phyloP scores from a whole-genome alignment of 2,113 vertebrate species.

The Dicaeum eximium region DNA sequence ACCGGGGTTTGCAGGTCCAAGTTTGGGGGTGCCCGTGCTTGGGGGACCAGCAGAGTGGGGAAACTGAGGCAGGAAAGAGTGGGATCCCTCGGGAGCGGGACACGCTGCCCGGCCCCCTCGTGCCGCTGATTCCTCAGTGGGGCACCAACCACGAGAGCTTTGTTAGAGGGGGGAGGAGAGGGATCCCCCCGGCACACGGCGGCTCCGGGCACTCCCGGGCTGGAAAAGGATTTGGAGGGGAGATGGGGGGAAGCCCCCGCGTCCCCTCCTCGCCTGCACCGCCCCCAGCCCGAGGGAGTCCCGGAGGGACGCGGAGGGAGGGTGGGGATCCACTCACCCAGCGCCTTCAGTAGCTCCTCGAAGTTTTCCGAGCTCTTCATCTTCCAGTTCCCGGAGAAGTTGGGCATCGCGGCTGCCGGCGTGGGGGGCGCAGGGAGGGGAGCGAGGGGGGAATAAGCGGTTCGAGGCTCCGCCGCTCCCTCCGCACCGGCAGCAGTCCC shows the following conservation, averaged over 20 bases:
- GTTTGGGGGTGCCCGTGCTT: no score
- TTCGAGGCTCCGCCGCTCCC: not conserved
- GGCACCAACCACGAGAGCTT: not conserved
- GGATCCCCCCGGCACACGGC: not conserved
- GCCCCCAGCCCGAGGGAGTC: not conserved
- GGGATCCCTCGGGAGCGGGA: not conserved
- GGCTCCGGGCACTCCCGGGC: not conserved
- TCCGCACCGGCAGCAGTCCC: not conserved
- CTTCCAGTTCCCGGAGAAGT: slow-evolving; percentile 89
- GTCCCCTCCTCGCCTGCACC: no score
- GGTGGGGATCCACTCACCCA: slow-evolving; percentile 73
- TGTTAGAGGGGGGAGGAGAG: not conserved
- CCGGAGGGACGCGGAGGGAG: not conserved
- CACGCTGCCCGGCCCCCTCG: not conserved
- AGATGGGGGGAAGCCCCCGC: no score
- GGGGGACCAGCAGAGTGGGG: not conserved
- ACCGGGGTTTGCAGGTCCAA: no score
- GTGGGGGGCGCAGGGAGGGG: not conserved
- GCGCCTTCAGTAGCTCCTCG: slow-evolving; percentile 86
- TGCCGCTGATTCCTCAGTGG: not conserved
- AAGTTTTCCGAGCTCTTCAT: slow-evolving; percentile 92
- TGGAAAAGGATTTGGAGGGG: not conserved
- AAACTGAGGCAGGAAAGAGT: not conserved
- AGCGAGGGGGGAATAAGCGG: not conserved
- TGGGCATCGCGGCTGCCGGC: slow-evolving; percentile 64